Base-by-base conservation (phyloP, 2,888 invertebrate species). In the Lypha dubia region DNA sequence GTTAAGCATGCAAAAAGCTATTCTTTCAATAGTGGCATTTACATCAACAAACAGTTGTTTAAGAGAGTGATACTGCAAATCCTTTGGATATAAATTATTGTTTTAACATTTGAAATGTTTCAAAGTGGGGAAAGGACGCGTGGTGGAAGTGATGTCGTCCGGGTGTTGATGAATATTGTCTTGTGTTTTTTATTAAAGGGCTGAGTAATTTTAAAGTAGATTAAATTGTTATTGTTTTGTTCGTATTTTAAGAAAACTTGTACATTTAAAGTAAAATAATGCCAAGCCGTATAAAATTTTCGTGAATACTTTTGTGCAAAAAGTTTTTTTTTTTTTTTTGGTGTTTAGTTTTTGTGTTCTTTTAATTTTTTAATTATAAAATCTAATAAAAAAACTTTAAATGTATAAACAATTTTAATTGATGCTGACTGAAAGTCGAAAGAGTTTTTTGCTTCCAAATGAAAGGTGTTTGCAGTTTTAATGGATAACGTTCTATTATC, bases 41-140 rank as follows among this genome's bases (percentile, higher is more conserved):
- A 56, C 70, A 76, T 63, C 63, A 76, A 56, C 63, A 70, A 73
- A 75, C 75, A 81, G 56, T 75, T 81, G 75, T 75, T 62, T n/a
- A n/a, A 35, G 56, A 70, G 68, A 75, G 41, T 81, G 75, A 81
- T 76, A 76, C 63, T 49, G 56, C 44, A 81, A 81, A 81, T 81
- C 75, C 70, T 49, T 70, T 68, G 13, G 60, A 67, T 81, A 49
- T 49, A 65, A 56, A n/a, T 56, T 75, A 70, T 63, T 70, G 62
- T 76, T 70, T 63, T 56, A 46, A 74, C 56, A 49, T 58, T 73
- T 56, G 35, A n/a, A n/a, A n/a, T n/a, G n/a, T n/a, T n/a, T n/a
- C 20, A 6, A 35, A 56, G 49, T 58, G 11, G 49, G 28, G 56
- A 56, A n/a, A n/a, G n/a, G n/a, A n/a, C n/a, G 81, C 70, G 81